These are phyloP conservation scores for Neoaliturus tenellus DNA, from an alignment of 2,888 invertebrate species.

Conservation along the genomic window DNA sequence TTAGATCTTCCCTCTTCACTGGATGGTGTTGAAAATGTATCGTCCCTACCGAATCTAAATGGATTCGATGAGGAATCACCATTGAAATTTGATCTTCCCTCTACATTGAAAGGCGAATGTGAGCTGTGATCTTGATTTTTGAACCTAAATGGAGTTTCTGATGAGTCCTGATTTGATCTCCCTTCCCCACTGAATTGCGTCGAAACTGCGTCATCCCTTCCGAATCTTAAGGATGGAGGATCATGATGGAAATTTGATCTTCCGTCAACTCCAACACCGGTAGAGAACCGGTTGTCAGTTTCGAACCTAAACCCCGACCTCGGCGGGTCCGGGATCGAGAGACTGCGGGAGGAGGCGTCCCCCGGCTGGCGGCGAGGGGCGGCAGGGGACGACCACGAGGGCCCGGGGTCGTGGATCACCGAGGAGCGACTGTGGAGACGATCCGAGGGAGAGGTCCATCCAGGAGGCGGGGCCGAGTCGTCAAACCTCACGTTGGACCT, in stretches of 20 bases:
- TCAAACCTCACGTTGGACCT: slow-evolving; percentile 23
- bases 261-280: not conserved
- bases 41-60: not conserved
- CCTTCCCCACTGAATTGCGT: not conserved
- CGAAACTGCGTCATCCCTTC: not conserved
- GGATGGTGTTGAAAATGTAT: not conserved
- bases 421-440: slow-evolving; percentile 33
- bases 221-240: not conserved
- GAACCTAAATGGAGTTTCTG: not conserved
- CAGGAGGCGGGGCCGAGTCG: not conserved
- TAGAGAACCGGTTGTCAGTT: not conserved
- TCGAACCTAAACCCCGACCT: slow-evolving; percentile 4
- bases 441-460: slow-evolving; percentile 12
- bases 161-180: not conserved
- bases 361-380: not conserved
- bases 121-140: not conserved
- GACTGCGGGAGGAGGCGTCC: not conserved
- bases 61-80: not conserved
- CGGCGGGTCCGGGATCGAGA: not conserved
- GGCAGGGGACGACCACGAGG: slow-evolving; percentile 48
- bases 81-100: slow-evolving; percentile 26
- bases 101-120: not conserved
- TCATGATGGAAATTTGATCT: not conserved
- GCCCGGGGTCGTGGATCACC: slow-evolving; percentile 40
- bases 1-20: slow-evolving; percentile 1